Conservation (phyloP, 1,140 invertebrate species). For the Zaprionus lachaisei region DNA sequence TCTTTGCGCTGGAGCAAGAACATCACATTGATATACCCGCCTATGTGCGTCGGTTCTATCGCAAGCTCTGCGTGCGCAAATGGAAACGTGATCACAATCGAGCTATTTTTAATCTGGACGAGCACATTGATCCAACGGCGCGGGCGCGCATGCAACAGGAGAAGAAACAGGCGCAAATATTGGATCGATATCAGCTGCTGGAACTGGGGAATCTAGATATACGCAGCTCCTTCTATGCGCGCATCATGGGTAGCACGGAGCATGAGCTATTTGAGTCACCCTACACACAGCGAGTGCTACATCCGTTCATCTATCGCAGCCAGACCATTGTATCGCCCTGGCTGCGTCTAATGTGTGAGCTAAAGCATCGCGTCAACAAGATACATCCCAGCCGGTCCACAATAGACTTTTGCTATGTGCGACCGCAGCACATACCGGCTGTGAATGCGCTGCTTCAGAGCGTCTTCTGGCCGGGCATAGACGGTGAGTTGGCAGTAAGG, state of each 20-base stretch:
- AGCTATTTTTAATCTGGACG: constrained; percentile 87
- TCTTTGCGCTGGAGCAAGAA: constrained; percentile 49
- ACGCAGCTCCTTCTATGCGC: constrained; percentile 65
- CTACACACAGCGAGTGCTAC: constrained; percentile 73
- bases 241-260: constrained; percentile 61
- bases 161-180: constrained; percentile 69
- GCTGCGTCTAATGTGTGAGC: constrained; percentile 82
- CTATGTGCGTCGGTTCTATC: constrained; percentile 85
- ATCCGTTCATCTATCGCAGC: constrained; percentile 81
- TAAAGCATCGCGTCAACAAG: constrained; percentile 72
- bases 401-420: constrained; percentile 94
- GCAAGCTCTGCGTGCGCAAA: constrained; percentile 88
- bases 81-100: constrained; percentile 87
- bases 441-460: constrained; percentile 92
- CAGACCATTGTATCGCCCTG: constrained; percentile 63
- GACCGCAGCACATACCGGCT: constrained; percentile 94
- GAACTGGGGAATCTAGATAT: constrained; percentile 44
- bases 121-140: constrained; percentile 55
- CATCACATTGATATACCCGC: constrained; percentile 71
- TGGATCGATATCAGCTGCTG: constrained; percentile 85
- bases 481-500: constrained; percentile 87
- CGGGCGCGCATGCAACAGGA: constrained; percentile 37
- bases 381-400: constrained; percentile 84
- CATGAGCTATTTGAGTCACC: constrained; percentile 81
- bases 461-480: constrained; percentile 96